phyloP scores from a whole-genome alignment of 2,113 vertebrate species.

The Heliornis fulica region DNA sequence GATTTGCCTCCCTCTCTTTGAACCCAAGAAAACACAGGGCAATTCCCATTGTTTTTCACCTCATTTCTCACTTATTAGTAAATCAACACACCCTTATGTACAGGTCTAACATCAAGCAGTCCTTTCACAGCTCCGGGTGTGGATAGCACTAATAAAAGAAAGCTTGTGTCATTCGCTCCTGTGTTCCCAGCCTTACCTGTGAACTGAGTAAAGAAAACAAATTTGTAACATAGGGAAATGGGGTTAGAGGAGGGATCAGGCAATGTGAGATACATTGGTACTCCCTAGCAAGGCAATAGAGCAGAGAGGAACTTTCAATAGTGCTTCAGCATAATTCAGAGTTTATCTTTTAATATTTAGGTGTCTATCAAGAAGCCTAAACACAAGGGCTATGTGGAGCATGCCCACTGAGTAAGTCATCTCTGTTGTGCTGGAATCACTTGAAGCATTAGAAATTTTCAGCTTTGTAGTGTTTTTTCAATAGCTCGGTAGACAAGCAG shows the following conservation, averaged over 20 bases:
- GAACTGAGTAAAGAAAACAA: background rate
- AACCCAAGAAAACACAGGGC: background rate
- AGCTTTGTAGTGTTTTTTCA: background rate
- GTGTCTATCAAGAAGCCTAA: background rate
- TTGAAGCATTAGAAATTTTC: background rate
- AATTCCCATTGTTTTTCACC: background rate
- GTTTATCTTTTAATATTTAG: conserved; percentile 5
- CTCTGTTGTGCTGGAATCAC: background rate
- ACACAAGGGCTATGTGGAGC: background rate
- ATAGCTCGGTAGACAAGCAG: background rate
- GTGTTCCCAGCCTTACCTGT: background rate
- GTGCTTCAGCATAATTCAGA: background rate
- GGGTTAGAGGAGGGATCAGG: background rate
- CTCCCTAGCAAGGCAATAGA: background rate
- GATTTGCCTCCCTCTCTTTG: background rate
- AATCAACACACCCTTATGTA: background rate
- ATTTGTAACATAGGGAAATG: background rate
- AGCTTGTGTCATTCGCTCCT: background rate
- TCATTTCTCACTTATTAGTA: background rate
- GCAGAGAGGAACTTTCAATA: background rate
- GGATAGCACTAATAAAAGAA: background rate
- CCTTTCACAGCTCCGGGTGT: background rate
- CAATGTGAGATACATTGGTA: background rate
- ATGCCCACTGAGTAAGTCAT: background rate
- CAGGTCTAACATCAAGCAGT: background rate